phyloP scores from a whole-genome alignment of 2,797 vertebrate species.

The Amblyopsis hoosieri region DNA sequence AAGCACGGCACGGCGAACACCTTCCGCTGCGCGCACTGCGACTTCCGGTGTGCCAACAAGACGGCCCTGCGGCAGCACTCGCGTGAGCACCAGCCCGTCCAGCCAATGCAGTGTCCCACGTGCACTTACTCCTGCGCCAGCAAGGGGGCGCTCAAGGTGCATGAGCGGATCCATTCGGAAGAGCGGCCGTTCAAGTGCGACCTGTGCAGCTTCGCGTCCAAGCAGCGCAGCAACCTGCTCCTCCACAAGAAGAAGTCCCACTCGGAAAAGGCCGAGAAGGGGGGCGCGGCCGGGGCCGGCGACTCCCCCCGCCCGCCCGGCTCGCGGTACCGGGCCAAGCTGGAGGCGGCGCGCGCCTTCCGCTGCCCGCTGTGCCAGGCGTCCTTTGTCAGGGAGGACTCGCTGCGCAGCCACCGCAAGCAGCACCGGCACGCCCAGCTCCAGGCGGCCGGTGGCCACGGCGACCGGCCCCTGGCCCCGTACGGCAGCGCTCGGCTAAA shows the following conservation, averaged over 20 bases:
- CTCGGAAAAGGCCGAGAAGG: slow-evolving; percentile 79
- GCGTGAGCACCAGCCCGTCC: slow-evolving; percentile 87
- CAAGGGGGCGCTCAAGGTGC: slow-evolving; percentile 90
- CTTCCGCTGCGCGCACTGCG: slow-evolving; percentile 86
- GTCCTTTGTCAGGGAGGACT: slow-evolving; percentile 94
- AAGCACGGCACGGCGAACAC: slow-evolving; percentile 86
- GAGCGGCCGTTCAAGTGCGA: slow-evolving; percentile 92
- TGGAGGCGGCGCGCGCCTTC: slow-evolving; percentile 90
- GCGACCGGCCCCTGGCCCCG: slow-evolving; percentile 39
- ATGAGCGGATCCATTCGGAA: slow-evolving; percentile 91
- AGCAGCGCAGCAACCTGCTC: slow-evolving; percentile 94
- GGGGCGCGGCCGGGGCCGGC: slow-evolving; percentile 41
- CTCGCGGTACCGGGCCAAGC: slow-evolving; percentile 86
- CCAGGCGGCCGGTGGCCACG: too few species aligned
- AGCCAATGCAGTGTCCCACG: slow-evolving; percentile 86
- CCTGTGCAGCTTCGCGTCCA: slow-evolving; percentile 90
- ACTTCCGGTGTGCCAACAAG: slow-evolving; percentile 91
- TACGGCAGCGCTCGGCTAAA: slow-evolving; percentile 85
- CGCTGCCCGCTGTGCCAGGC: slow-evolving; percentile 88
- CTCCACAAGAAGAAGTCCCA: slow-evolving; percentile 92
- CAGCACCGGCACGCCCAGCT: slow-evolving; percentile 83
- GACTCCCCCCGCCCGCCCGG: slow-evolving; percentile 71
- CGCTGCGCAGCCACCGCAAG: slow-evolving; percentile 92
- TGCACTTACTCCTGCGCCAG: slow-evolving; percentile 94
- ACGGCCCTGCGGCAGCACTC: slow-evolving; percentile 87